Evolutionary conservation across 92 coral and sea anemone species (phyloP).

Genomic region (Scolanthus callimorphus): DNA sequence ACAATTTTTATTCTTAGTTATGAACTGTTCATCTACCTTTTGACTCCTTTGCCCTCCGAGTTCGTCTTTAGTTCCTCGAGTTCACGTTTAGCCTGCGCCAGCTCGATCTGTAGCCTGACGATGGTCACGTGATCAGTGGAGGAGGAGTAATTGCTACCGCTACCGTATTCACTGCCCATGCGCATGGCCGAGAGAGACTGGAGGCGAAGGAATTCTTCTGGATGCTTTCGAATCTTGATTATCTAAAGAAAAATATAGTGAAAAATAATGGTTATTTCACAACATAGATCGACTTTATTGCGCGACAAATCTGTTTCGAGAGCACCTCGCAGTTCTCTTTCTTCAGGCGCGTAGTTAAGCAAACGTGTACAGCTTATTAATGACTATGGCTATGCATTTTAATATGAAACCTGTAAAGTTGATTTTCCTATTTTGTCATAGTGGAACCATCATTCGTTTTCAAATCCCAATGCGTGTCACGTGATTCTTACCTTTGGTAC

Average conservation of each 20-base stretch:
- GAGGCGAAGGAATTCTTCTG: conserved; percentile 36
- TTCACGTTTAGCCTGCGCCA: conserved; percentile 40
- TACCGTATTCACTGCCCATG: conserved; percentile 9
- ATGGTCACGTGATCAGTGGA: conserved; percentile 24
- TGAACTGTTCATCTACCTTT: neutral
- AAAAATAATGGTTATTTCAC: too few species aligned
- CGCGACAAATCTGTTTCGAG: too few species aligned
- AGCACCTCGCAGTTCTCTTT: too few species aligned
- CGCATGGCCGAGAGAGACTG: conserved; percentile 39
- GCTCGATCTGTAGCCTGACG: conserved; percentile 35
- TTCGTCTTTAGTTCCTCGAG: conserved; percentile 10
- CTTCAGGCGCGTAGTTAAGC: too few species aligned
- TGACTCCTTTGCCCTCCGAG: neutral
- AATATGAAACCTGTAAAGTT: too few species aligned
- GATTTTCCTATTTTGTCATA: too few species aligned
- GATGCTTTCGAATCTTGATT: conserved; percentile 26
- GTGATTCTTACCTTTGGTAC: conserved; percentile 70
- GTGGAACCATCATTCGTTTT: too few species aligned
- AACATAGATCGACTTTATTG: too few species aligned
- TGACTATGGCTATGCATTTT: too few species aligned
- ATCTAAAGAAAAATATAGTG: conserved; percentile 16
- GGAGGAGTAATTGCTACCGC: conserved; percentile 9
- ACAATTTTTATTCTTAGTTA: too few species aligned
- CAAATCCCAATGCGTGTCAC: too few species aligned
- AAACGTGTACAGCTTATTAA: too few species aligned